Percentiles rank a stretch among this genome's conserved stretches.
phyloP scores from a whole-genome alignment of 2,797 vertebrate species.

The Sarcoramphus papa region DNA sequence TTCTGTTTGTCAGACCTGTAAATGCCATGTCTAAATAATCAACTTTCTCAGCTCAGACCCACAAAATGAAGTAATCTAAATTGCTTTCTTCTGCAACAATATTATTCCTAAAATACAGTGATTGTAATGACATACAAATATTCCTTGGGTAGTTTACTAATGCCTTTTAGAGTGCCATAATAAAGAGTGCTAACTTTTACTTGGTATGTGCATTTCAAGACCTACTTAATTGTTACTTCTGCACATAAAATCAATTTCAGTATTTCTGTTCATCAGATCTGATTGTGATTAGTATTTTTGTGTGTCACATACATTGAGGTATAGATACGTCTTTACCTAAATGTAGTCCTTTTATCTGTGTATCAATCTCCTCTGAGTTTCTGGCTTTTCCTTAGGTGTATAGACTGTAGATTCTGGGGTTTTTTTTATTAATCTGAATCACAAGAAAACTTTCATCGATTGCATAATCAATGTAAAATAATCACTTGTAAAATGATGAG shows the following conservation, averaged over 20 bases:
- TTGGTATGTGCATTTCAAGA: background rate
- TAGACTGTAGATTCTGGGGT: background rate
- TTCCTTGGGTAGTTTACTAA: background rate
- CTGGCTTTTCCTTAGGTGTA: background rate
- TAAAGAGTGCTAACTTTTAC: background rate
- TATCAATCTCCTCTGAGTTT: background rate
- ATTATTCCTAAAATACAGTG: background rate
- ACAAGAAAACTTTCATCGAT: background rate
- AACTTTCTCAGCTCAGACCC: background rate
- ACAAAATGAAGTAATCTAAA: background rate
- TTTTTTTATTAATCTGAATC: background rate
- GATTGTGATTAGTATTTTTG: background rate
- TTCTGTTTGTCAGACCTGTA: slow-evolving; percentile 3
- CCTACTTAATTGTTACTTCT: background rate
- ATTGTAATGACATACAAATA: background rate
- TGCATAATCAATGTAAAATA: background rate
- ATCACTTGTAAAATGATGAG: background rate
- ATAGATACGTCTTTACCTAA: background rate
- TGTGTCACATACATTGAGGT: background rate
- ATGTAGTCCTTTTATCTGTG: background rate
- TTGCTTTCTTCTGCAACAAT: background rate
- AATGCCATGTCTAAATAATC: background rate
- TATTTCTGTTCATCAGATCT: background rate
- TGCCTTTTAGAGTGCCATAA: background rate
- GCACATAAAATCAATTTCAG: background rate